phyloP scores from a whole-genome alignment of 2,888 invertebrate genomes.

The Drosophila bunnanda region DNA sequence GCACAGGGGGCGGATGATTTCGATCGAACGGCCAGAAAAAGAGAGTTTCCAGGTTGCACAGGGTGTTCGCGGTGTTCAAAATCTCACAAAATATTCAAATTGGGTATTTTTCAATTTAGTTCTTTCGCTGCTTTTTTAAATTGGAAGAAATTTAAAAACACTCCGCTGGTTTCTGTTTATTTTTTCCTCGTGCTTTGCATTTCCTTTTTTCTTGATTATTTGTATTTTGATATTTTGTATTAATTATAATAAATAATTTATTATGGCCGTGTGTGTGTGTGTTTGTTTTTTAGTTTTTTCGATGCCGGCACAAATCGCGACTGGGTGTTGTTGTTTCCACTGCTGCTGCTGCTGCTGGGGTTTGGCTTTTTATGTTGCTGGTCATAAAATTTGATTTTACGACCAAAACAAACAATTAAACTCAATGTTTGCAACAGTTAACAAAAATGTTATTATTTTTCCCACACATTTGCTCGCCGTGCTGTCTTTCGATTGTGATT shows the following conservation, averaged over 20 bases:
- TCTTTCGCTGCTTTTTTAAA: constrained; percentile 2
- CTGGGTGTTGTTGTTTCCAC: constrained; percentile 55
- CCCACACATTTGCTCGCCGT: constrained; percentile 37
- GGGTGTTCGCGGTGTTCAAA: constrained; percentile 61
- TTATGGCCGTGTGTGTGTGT: constrained; percentile 31
- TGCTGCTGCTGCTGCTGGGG: constrained; percentile 56
- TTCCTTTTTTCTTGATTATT: constrained; percentile 6
- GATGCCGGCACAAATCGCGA: constrained; percentile 64
- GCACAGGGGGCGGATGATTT: constrained; percentile 39
- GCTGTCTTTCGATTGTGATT: constrained; percentile 25
- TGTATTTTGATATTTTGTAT: constrained; percentile 7
- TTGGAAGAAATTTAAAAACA: constrained; percentile 5
- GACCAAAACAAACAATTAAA: constrained; percentile 84
- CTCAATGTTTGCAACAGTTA: constrained; percentile 76
- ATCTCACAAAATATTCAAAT: constrained; percentile 63
- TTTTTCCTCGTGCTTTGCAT: constrained; percentile 14
- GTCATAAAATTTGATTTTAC: constrained; percentile 83
- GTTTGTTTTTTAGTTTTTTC: constrained; percentile 49
- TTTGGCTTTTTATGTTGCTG: constrained; percentile 71
- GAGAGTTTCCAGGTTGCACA: constrained; percentile 62
- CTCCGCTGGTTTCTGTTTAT: constrained; percentile 5
- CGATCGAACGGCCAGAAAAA: constrained; percentile 61
- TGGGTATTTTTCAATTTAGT: constrained; percentile 39
- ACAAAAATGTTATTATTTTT: constrained; percentile 64
- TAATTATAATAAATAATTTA: constrained; percentile 41